Evolutionary conservation across 2,888 invertebrate genomes (phyloP).

Genomic region (Lithophane leautieri): DNA sequence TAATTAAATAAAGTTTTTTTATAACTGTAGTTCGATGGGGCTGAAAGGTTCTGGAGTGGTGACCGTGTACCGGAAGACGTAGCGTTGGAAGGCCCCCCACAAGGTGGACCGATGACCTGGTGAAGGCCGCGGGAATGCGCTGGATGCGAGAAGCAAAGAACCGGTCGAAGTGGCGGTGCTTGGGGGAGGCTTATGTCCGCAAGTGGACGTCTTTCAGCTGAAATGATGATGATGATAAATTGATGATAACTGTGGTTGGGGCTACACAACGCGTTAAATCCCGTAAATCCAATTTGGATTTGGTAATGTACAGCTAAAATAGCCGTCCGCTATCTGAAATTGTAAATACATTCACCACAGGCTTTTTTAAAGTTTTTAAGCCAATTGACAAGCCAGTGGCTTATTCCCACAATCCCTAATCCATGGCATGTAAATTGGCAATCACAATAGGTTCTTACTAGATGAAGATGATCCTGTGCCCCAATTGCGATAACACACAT

Average conservation of each 20-base stretch:
- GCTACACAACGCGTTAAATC: neutral
- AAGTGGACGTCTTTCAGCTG: too few species aligned
- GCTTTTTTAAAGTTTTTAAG: neutral
- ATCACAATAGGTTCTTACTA: neutral
- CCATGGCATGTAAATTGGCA: neutral
- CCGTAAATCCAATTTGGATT: neutral
- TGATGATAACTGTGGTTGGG: too few species aligned
- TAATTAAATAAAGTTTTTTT: conserved; percentile 4
- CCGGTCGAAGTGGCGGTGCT: too few species aligned
- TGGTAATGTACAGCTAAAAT: neutral
- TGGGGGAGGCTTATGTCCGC: too few species aligned
- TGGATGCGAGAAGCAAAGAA: too few species aligned
- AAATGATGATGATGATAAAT: too few species aligned
- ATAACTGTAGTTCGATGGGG: neutral
- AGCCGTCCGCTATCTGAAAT: neutral
- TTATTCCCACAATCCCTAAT: neutral
- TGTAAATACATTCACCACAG: neutral
- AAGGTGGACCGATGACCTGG: too few species aligned
- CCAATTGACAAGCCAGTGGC: neutral
- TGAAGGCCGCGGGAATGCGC: too few species aligned
- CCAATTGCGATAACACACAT: too few species aligned
- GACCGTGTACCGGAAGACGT: too few species aligned
- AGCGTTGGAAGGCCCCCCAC: too few species aligned
- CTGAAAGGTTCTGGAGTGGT: too few species aligned
- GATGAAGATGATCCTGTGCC: neutral